Evolutionary conservation across 2,888 invertebrate species (phyloP).

Genomic region (Alloplasta piceator): DNA sequence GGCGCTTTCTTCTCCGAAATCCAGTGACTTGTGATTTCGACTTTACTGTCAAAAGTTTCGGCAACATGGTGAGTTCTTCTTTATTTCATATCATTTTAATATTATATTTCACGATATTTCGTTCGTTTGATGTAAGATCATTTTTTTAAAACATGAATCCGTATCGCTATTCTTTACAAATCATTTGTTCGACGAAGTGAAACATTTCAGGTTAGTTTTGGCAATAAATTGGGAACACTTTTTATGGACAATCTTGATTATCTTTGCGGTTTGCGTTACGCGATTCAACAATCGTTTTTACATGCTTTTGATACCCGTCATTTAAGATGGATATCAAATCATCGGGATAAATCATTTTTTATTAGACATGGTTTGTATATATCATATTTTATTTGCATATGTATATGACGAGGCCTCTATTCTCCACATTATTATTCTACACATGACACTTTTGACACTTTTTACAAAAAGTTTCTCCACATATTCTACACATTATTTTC

Average conservation of each 20-base stretch:
- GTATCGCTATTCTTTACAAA: background rate
- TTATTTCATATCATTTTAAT: slow-evolving; percentile 12
- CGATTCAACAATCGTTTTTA: background rate
- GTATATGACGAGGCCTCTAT: too few relatives aligned
- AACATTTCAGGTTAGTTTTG: slow-evolving; percentile 52
- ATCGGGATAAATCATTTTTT: too few relatives aligned
- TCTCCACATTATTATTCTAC: too few relatives aligned
- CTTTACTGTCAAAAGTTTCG: slow-evolving; percentile 63
- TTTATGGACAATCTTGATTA: background rate
- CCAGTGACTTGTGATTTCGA: slow-evolving; percentile 68
- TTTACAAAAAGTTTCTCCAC: too few relatives aligned
- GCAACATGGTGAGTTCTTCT: slow-evolving; percentile 61
- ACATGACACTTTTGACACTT: too few relatives aligned
- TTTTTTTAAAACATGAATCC: background rate
- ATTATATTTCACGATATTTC: slow-evolving; percentile 13
- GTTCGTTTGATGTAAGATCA: background rate
- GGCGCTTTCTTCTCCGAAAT: slow-evolving; percentile 10
- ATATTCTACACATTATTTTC: too few relatives aligned
- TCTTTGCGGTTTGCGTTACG: background rate
- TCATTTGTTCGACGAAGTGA: background rate
- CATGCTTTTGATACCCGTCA: too few relatives aligned
- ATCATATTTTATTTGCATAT: too few relatives aligned
- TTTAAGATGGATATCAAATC: too few relatives aligned
- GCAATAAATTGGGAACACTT: background rate
- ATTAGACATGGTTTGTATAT: too few relatives aligned